Percentiles rank a stretch among this genome's conserved stretches.
phyloP scores from a whole-genome alignment of 2,797 vertebrate species.

The Myoxocephalus aenaeus region DNA sequence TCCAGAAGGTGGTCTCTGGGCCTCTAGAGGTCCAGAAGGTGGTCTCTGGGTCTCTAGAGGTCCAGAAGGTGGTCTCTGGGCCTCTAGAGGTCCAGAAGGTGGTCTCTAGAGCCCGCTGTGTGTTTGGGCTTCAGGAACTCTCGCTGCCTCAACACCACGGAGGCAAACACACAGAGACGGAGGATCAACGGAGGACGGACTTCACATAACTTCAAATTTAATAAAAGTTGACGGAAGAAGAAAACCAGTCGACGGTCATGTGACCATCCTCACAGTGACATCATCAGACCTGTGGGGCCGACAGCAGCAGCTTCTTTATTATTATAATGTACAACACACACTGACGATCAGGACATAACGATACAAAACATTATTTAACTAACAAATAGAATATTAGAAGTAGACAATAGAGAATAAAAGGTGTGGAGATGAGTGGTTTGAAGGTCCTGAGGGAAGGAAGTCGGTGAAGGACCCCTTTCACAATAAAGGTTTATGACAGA shows the following conservation, averaged over 20 bases:
- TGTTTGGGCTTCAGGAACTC: neutral
- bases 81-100: too few relatives aligned
- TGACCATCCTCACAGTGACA: neutral
- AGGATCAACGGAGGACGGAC: neutral
- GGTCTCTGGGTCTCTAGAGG: too few relatives aligned
- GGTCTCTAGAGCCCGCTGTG: too few relatives aligned
- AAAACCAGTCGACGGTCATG: neutral
- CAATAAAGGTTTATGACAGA: neutral
- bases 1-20: too few relatives aligned
- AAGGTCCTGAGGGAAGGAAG: neutral
- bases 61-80: too few relatives aligned
- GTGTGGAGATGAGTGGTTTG: neutral
- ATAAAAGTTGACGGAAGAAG: neutral
- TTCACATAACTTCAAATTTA: neutral
- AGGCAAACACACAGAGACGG: conserved; percentile 33
- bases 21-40: too few relatives aligned
- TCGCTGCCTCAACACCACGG: conserved; percentile 13
- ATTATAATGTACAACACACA: neutral
- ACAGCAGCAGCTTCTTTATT: neutral
- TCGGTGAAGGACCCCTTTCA: neutral
- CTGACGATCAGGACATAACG: neutral
- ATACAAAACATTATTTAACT: too few relatives aligned
- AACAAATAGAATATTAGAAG: neutral
- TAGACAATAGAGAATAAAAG: neutral
- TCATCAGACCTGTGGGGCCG: neutral